A percentile compares a stretch with the other conserved stretches of the same genome.
Evolutionary conservation across 1,140 invertebrate species (phyloP).

Genomic region (Polypedilum vanderplanki): DNA sequence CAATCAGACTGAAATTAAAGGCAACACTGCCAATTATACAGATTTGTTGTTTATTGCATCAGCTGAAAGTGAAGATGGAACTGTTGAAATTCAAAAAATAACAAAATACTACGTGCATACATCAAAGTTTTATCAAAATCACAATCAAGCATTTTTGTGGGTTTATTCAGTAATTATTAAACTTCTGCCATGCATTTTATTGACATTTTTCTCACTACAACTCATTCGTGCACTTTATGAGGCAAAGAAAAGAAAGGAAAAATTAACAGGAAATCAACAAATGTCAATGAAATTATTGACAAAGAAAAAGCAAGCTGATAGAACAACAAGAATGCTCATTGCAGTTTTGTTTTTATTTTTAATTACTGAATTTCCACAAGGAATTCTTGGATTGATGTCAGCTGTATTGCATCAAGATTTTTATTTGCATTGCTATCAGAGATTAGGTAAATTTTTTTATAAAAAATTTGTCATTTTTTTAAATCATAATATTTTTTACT

Average conservation of each 20-base stretch:
- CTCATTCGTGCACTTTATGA: constrained; percentile 67
- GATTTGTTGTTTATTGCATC: neutral
- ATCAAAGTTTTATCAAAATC: neutral
- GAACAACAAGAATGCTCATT: constrained; percentile 84
- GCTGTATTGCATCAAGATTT: constrained; percentile 47
- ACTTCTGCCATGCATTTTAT: constrained; percentile 71
- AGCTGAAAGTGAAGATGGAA: neutral
- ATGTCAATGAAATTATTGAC: constrained; percentile 45
- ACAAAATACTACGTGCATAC: neutral
- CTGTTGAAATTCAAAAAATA: neutral
- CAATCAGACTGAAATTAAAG: neutral
- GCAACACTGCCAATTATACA: neutral
- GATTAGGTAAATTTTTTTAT: constrained; percentile 37
- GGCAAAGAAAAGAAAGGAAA: constrained; percentile 60
- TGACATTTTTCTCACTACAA: constrained; percentile 74
- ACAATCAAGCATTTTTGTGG: constrained; percentile 55
- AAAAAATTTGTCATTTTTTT: neutral
- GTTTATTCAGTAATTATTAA: constrained; percentile 78
- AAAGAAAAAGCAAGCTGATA: constrained; percentile 56
- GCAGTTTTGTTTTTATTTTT: constrained; percentile 80
- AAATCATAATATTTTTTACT: neutral
- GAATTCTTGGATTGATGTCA: constrained; percentile 64
- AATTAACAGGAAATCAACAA: constrained; percentile 50
- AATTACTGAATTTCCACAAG: constrained; percentile 80
- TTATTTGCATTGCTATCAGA: constrained; percentile 31